phyloP scores from a whole-genome alignment of 2,888 invertebrate genomes.

The Rotaria sp. region DNA sequence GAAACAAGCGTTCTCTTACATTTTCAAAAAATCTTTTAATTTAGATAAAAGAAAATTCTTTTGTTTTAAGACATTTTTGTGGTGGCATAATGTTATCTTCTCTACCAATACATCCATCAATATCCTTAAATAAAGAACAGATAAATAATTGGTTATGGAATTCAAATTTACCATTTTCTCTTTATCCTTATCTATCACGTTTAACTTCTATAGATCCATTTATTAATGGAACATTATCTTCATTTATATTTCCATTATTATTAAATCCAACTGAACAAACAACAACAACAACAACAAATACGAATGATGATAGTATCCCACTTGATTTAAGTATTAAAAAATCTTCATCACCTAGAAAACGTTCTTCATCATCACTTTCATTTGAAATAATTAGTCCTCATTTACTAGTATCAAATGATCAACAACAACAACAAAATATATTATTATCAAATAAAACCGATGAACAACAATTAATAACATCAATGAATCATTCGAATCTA shows the following conservation, averaged over 20 bases:
- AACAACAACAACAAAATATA: background rate
- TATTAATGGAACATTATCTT: background rate
- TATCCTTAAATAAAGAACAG: background rate
- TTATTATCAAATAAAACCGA: background rate
- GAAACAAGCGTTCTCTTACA: too few relatives aligned
- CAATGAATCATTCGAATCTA: background rate
- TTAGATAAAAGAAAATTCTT: background rate
- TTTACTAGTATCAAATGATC: too few relatives aligned
- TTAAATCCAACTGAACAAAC: too few relatives aligned
- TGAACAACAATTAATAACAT: background rate
- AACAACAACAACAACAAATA: background rate
- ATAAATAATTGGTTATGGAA: slow-evolving; percentile 1
- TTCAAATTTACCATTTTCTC: background rate
- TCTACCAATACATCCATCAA: background rate
- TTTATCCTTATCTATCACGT: background rate
- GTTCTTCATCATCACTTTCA: too few relatives aligned
- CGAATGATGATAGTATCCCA: slow-evolving; percentile 1
- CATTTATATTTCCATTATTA: background rate
- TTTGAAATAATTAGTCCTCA: too few relatives aligned
- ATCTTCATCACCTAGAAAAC: background rate
- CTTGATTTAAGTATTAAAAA: slow-evolving; percentile 22
- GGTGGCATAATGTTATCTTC: background rate
- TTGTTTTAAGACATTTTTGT: background rate
- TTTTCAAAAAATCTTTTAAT: too few relatives aligned
- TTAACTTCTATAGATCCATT: background rate